phyloP scores from a whole-genome alignment of 2,888 invertebrate species.

The Girardia tigrina region DNA sequence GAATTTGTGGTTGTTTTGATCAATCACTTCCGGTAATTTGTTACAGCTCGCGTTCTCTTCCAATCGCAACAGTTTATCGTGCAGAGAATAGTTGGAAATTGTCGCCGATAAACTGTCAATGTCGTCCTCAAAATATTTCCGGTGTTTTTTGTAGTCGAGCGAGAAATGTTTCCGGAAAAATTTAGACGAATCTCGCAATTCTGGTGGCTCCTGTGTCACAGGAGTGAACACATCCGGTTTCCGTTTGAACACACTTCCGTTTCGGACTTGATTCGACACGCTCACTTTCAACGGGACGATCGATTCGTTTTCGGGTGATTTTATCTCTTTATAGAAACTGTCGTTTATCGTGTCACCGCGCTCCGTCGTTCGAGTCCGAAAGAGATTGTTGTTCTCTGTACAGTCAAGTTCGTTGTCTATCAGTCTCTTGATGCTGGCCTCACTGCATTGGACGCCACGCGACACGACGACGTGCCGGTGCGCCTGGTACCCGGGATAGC shows the following conservation, averaged over 20 bases:
- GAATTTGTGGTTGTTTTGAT: conserved; percentile 10
- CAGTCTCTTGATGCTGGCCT: not conserved
- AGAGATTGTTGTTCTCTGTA: not conserved
- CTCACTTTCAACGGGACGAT: not conserved
- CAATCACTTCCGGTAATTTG: not conserved
- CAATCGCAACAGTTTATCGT: conserved; percentile 16
- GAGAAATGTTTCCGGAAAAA: not conserved
- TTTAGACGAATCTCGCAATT: not conserved
- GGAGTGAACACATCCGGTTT: conserved; percentile 1
- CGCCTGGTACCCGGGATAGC: conserved; percentile 10
- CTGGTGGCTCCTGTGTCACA: conserved; percentile 8
- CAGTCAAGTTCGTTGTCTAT: not conserved
- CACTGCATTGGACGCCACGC: conserved; percentile 19
- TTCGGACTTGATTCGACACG: conserved; percentile 14
- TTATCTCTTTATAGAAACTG: not conserved
- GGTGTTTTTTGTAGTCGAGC: not conserved
- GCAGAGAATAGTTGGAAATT: conserved; percentile 19
- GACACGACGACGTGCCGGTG: conserved; percentile 14
- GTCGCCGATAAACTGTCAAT: conserved; percentile 27
- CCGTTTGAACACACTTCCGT: not conserved
- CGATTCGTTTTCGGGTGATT: not conserved
- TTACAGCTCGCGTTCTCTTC: not conserved
- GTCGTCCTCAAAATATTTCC: not conserved
- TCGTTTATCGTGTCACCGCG: not conserved
- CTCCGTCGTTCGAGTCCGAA: not conserved